Evolutionary conservation across 2,888 invertebrate genomes (phyloP).

Genomic region (Pandemis heparana): DNA sequence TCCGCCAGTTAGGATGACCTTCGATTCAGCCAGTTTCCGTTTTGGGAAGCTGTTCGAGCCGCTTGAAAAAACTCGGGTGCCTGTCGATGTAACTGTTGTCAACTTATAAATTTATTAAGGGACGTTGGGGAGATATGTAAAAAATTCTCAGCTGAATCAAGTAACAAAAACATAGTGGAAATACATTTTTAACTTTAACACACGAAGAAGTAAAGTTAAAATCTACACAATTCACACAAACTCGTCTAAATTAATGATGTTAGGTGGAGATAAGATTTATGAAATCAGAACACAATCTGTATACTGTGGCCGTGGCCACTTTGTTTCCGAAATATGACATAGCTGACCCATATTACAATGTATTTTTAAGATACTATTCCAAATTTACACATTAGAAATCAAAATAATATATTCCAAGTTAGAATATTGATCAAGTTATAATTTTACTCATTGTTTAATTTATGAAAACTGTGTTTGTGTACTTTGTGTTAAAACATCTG

Average conservation of each 20-base stretch:
- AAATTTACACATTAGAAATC: constrained; percentile 27
- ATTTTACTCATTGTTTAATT: constrained; percentile 34
- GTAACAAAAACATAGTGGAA: background rate
- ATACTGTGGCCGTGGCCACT: constrained; percentile 45
- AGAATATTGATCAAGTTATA: constrained; percentile 25
- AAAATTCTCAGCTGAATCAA: background rate
- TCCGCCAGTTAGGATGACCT: constrained; percentile 31
- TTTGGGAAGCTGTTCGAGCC: constrained; percentile 60
- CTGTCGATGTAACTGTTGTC: background rate
- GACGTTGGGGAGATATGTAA: constrained; percentile 3
- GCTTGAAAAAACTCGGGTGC: background rate
- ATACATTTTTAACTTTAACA: no score
- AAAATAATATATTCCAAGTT: background rate
- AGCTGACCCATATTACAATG: background rate
- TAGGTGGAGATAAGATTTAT: background rate
- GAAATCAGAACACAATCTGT: background rate
- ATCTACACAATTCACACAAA: background rate
- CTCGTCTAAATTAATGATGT: background rate
- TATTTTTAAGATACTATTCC: constrained; percentile 10
- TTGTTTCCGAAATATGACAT: constrained; percentile 54
- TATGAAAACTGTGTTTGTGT: constrained; percentile 28
- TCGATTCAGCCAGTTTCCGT: constrained; percentile 24
- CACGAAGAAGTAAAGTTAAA: background rate
- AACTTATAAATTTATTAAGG: background rate
- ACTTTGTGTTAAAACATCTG: constrained; percentile 33